Percentiles rank a stretch among this genome's conserved stretches.
Evolutionary conservation across 2,888 invertebrate genomes (phyloP).

Genomic region (Tuberolachnus salignus): DNA sequence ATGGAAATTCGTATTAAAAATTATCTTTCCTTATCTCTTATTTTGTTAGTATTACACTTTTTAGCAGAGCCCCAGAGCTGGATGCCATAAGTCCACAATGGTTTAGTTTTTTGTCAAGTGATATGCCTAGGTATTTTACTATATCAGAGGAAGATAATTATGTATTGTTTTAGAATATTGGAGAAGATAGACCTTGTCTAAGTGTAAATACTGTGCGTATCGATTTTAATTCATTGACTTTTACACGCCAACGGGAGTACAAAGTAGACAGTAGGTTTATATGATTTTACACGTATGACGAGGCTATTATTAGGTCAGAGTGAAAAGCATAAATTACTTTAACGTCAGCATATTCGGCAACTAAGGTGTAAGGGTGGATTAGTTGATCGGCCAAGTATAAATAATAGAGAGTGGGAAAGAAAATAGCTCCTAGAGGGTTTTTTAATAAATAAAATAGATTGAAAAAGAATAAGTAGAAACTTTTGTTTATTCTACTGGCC

Average conservation of each 20-base stretch:
- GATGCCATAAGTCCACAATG: too few species aligned
- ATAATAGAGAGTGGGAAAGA: neutral
- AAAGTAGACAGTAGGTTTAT: neutral
- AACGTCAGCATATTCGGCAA: neutral
- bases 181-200: neutral
- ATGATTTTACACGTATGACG: neutral
- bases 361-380: neutral
- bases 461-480: too few species aligned
- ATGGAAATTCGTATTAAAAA: too few species aligned
- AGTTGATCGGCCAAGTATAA: neutral
- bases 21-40: too few species aligned
- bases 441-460: too few species aligned
- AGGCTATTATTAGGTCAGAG: neutral
- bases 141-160: neutral
- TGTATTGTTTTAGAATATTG: neutral
- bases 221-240: neutral
- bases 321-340: neutral
- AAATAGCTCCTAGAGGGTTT: neutral
- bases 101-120: neutral
- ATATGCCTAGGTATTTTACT: neutral
- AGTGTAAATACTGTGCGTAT: neutral
- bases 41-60: too few species aligned
- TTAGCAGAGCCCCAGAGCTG: too few species aligned
- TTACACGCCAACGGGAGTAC: neutral
- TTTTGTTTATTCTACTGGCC: too few species aligned